These are phyloP conservation scores for Cryptomyrus ogoouensis DNA, from an alignment of 2,113 vertebrate genomes.

Conservation along the genomic window DNA sequence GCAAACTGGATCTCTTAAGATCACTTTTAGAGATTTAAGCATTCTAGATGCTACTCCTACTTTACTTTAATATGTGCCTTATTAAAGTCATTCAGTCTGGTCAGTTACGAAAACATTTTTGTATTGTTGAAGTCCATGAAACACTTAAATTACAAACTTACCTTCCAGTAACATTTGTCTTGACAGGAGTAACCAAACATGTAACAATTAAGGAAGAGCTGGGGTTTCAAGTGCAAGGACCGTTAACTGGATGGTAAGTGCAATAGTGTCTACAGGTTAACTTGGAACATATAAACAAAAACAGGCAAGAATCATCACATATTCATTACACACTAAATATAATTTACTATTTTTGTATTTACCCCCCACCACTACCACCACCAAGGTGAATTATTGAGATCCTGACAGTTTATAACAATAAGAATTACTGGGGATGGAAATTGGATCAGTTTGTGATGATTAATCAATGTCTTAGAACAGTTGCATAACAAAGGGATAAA, in stretches of 20 bases:
- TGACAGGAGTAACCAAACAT: slow-evolving; percentile 63
- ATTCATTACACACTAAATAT: neutral
- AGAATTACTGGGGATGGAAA: neutral
- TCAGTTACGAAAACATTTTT: neutral
- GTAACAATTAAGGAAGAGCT: slow-evolving; percentile 54
- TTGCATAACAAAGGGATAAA: neutral
- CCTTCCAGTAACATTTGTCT: slow-evolving; percentile 16
- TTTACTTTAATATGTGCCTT: neutral
- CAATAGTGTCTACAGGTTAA: neutral
- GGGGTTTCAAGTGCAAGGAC: slow-evolving; percentile 55
- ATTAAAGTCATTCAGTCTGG: neutral
- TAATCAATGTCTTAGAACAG: neutral
- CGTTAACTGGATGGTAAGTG: slow-evolving; percentile 67
- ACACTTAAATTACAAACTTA: neutral
- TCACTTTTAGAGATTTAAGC: neutral
- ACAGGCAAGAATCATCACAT: neutral
- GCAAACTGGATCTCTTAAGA: neutral
- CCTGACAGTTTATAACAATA: neutral
- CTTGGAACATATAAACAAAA: neutral
- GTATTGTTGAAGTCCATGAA: neutral
- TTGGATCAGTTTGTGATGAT: neutral
- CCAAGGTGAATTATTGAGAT: neutral
- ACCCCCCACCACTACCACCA: neutral
- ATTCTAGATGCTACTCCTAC: neutral
- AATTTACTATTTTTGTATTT: neutral